phyloP scores from a whole-genome alignment of 2,797 vertebrate genomes.

The Eulemur albifrons region DNA sequence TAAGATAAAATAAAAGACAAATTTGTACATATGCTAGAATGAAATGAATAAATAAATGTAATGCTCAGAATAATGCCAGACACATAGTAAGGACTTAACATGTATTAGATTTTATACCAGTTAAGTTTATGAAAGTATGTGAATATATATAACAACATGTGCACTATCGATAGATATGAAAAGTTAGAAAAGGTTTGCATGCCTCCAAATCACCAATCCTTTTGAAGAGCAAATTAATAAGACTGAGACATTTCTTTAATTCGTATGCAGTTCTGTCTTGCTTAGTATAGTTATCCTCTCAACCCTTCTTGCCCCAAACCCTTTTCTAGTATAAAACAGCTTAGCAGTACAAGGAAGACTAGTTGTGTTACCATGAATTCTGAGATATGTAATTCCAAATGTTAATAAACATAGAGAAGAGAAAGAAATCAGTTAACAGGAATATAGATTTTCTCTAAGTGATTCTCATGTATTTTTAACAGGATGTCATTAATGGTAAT shows the following conservation, averaged over 20 bases:
- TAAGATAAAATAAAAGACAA: not conserved
- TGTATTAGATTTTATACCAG: not conserved
- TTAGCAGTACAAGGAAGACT: not conserved
- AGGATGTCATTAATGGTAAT: not conserved
- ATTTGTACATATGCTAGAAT: not conserved
- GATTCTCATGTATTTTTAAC: not conserved
- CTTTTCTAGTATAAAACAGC: not conserved
- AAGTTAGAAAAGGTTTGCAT: not conserved
- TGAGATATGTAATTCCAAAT: not conserved
- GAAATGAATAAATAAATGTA: not conserved
- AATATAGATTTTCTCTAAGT: not conserved
- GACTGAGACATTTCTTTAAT: not conserved
- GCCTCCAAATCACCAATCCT: not conserved
- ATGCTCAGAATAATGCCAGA: not conserved
- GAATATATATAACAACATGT: not conserved
- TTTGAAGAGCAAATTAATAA: not conserved
- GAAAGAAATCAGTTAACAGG: not conserved
- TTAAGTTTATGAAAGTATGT: not conserved
- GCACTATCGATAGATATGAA: not conserved
- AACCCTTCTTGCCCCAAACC: not conserved
- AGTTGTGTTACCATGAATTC: not conserved
- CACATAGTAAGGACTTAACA: not conserved
- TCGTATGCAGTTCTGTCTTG: not conserved
- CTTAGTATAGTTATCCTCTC: not conserved
- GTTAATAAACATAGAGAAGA: not conserved